Conservation (phyloP, 2,888 invertebrate species). For the Drosophila borborema region DNA sequence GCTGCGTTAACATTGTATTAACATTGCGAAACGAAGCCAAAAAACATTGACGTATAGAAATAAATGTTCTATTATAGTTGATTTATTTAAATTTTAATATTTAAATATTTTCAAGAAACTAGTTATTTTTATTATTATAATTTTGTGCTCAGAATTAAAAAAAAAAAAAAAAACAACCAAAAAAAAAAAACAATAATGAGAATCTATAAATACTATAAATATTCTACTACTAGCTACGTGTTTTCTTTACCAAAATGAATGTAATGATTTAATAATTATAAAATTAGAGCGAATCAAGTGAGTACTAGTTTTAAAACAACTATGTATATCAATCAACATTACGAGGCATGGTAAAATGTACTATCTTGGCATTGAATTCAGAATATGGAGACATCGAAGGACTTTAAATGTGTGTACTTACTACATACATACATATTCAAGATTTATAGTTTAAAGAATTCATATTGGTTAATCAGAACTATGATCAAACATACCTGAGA, state of each 20-base stretch:
- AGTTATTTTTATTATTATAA: conserved; percentile 25
- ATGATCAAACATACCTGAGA: no score
- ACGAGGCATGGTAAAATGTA: no score
- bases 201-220: conserved; percentile 54
- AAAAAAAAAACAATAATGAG: conserved; percentile 19
- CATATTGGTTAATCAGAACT: no score
- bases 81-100: no score
- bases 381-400: no score
- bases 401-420: no score
- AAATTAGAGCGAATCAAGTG: conserved; percentile 28
- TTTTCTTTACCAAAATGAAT: conserved; percentile 9
- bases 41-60: conserved; percentile 13
- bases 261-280: background rate
- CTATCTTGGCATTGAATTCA: no score
- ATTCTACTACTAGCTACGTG: conserved; percentile 33
- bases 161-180: conserved; percentile 1
- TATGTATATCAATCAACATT: no score
- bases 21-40: conserved; percentile 30
- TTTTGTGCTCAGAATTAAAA: conserved; percentile 40
- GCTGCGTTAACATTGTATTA: conserved; percentile 14
- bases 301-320: background rate
- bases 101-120: conserved; percentile 8
- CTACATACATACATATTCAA: no score
- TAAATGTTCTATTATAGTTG: conserved; percentile 16
- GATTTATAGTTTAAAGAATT: no score